Conservation (phyloP, 2,888 invertebrate genomes). For the Copidosoma aretas region DNA sequence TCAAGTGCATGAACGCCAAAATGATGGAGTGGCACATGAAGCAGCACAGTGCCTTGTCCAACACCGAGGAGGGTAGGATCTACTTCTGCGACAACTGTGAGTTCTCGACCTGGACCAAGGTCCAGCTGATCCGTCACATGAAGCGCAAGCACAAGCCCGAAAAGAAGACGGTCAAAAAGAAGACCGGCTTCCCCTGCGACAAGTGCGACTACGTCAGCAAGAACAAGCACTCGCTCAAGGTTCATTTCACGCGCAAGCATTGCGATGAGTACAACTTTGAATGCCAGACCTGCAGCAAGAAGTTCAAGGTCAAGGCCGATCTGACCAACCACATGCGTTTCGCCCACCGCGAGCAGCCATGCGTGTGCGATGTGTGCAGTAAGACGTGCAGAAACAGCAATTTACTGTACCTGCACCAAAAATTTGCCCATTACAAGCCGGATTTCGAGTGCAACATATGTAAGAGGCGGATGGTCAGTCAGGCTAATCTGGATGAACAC, state of each 20-base stretch:
- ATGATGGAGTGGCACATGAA: conserved; percentile 34
- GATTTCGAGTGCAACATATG: conserved; percentile 54
- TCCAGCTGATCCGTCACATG: conserved; percentile 56
- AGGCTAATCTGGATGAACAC: conserved; percentile 54
- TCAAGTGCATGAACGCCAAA: conserved; percentile 20
- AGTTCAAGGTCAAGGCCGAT: conserved; percentile 57
- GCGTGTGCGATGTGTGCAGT: conserved; percentile 56
- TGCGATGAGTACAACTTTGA: conserved; percentile 51
- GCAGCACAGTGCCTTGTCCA: conserved; percentile 8
- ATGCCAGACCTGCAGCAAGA: conserved; percentile 53
- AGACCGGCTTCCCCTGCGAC: conserved; percentile 39
- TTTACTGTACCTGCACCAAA: conserved; percentile 55
- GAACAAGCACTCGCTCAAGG: conserved; percentile 52
- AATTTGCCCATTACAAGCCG: conserved; percentile 55
- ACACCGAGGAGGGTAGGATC: conserved; percentile 11
- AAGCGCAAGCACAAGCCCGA: conserved; percentile 54
- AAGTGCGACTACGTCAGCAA: conserved; percentile 50
- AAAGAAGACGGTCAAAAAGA: neutral
- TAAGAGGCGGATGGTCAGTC: conserved; percentile 51
- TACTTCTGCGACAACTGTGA: conserved; percentile 55
- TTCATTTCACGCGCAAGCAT: conserved; percentile 54
- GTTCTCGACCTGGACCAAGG: conserved; percentile 55
- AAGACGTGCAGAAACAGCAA: conserved; percentile 56
- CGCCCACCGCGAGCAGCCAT: conserved; percentile 55
- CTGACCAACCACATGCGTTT: conserved; percentile 55